A percentile compares a stretch with the other conserved stretches of the same genome.
phyloP scores from a whole-genome alignment of 2,113 vertebrate genomes.

The Cynocephalus volans region DNA sequence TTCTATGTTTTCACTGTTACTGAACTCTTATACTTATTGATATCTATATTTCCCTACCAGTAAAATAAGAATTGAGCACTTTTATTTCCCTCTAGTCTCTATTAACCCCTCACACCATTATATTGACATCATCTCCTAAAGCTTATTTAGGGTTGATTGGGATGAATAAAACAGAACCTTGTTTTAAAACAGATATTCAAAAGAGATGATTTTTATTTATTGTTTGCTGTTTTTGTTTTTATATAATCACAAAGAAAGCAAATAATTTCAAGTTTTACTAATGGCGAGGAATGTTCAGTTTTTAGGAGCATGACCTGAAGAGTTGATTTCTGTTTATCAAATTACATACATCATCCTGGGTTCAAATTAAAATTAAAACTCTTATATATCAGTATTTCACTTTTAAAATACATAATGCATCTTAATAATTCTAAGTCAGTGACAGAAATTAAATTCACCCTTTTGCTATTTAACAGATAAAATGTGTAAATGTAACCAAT shows the following conservation, averaged over 20 bases:
- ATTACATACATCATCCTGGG: constrained; percentile 47
- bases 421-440: constrained; percentile 77
- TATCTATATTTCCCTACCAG: background rate
- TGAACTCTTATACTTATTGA: background rate
- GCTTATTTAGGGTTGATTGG: background rate
- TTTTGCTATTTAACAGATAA: constrained; percentile 83
- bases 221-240: background rate
- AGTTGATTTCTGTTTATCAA: background rate
- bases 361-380: constrained; percentile 76
- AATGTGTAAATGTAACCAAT: constrained; percentile 85
- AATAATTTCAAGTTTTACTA: background rate
- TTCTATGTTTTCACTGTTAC: background rate
- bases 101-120: background rate
- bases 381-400: constrained; percentile 66
- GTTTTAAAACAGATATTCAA: background rate
- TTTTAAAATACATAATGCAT: constrained; percentile 61
- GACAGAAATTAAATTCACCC: constrained; percentile 83
- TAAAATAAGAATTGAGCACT: background rate
- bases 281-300: background rate
- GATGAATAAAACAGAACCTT: background rate
- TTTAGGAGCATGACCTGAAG: background rate
- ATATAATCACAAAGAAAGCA: background rate
- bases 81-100: background rate
- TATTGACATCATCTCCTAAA: background rate
- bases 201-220: background rate